These are phyloP conservation scores for Leiothrix lutea DNA, from an alignment of 2,113 vertebrate genomes.

Conservation along the genomic window DNA sequence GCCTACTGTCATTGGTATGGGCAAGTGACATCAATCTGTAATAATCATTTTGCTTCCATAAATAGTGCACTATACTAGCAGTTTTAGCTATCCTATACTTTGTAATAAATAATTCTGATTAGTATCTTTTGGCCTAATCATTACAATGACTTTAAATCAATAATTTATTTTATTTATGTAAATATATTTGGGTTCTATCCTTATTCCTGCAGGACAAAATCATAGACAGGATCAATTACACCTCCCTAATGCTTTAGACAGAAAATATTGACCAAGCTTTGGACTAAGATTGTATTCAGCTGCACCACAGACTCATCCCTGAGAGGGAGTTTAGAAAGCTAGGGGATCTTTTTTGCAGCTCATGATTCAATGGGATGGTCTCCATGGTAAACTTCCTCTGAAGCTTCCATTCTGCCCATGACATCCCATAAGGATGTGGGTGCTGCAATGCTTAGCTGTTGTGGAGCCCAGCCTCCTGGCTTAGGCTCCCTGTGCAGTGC, in stretches of 20 bases:
- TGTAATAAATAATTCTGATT: background rate
- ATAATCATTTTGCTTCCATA: background rate
- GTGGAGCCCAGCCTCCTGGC: background rate
- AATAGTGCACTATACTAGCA: background rate
- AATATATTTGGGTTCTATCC: background rate
- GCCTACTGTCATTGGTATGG: background rate
- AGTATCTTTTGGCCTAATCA: background rate
- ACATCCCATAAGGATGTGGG: background rate
- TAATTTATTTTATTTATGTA: background rate
- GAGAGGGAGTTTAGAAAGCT: background rate
- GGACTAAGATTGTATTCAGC: background rate
- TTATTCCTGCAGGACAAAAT: background rate
- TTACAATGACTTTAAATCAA: background rate
- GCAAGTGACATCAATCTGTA: rapidly evolving
- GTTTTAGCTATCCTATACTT: background rate
- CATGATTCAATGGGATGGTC: background rate
- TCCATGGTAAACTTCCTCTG: background rate
- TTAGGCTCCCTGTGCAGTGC: background rate
- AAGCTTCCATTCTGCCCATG: background rate
- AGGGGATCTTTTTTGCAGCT: background rate
- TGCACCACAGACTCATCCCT: background rate
- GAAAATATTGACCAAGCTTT: background rate
- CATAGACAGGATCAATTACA: background rate
- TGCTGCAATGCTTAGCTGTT: background rate
- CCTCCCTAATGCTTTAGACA: background rate